Percentiles rank a stretch among this genome's conserved stretches.
These are phyloP conservation scores for Dicyrtomina minuta DNA, from an alignment of 2,888 invertebrate genomes.

Conservation along the genomic window DNA sequence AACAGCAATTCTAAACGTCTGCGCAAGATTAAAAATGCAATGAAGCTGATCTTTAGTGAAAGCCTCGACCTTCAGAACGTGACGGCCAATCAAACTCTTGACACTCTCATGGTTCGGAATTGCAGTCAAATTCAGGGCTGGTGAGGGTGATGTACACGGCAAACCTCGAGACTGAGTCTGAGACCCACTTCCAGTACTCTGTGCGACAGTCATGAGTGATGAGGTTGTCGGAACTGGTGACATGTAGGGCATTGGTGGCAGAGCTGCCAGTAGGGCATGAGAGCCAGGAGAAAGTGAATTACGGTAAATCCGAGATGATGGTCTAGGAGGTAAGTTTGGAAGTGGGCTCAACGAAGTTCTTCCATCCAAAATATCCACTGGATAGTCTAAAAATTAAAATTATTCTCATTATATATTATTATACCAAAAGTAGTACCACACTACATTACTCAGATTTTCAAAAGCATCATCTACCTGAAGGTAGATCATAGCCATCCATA, in stretches of 20 bases:
- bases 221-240: constrained; percentile 35
- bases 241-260: too few species aligned
- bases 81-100: constrained; percentile 66
- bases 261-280: neutral
- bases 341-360: constrained; percentile 35
- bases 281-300: constrained; percentile 21
- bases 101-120: constrained; percentile 28
- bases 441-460: too few species aligned
- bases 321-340: constrained; percentile 12
- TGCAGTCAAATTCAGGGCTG: constrained; percentile 14
- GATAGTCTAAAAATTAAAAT: constrained; percentile 10
- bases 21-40: constrained; percentile 91
- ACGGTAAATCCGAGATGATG: constrained; percentile 18
- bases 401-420: neutral
- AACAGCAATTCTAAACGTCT: constrained; percentile 78
- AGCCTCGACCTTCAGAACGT: constrained; percentile 79
- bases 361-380: constrained; percentile 27
- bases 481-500: constrained; percentile 14
- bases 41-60: constrained; percentile 88
- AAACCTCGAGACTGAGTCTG: constrained; percentile 10
- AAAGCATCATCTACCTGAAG: too few species aligned
- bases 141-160: constrained; percentile 29
- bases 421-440: too few species aligned
- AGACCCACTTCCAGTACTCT: neutral
- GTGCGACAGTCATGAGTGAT: constrained; percentile 22